phyloP scores from a whole-genome alignment of 1,140 invertebrate species.

The Nylanderia fulva region DNA sequence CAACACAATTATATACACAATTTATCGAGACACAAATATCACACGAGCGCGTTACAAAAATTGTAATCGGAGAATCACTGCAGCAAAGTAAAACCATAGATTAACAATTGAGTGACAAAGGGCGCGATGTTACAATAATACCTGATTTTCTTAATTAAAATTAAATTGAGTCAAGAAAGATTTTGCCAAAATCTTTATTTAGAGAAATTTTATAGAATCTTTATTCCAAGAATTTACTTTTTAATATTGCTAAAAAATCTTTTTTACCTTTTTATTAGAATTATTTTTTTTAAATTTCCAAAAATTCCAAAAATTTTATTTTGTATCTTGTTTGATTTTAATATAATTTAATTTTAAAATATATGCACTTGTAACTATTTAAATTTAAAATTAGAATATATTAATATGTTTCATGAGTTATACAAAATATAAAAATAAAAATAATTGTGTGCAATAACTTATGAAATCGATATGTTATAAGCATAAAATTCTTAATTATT shows the following conservation, averaged over 20 bases:
- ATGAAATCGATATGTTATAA: neutral
- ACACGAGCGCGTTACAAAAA: conserved; percentile 66
- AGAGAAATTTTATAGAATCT: no score
- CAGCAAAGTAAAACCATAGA: conserved; percentile 40
- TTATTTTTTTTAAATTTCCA: neutral
- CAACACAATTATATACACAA: conserved; percentile 65
- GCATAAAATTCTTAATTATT: neutral
- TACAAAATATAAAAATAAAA: conserved; percentile 5
- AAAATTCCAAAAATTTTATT: neutral
- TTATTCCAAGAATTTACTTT: neutral
- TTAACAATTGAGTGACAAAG: conserved; percentile 65
- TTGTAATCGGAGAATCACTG: conserved; percentile 65
- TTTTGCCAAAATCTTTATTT: neutral
- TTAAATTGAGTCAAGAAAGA: conserved; percentile 10
- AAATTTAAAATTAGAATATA: neutral
- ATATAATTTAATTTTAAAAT: conserved; percentile 9
- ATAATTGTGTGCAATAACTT: neutral
- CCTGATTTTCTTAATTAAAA: conserved; percentile 14
- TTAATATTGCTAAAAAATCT: neutral
- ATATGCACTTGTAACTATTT: neutral
- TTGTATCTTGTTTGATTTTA: neutral
- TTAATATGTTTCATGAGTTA: neutral
- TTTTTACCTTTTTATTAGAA: neutral
- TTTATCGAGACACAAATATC: conserved; percentile 47
- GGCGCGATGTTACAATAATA: conserved; percentile 52